Conservation (phyloP, 2,888 invertebrate genomes). For the Agonum fuliginosum region DNA sequence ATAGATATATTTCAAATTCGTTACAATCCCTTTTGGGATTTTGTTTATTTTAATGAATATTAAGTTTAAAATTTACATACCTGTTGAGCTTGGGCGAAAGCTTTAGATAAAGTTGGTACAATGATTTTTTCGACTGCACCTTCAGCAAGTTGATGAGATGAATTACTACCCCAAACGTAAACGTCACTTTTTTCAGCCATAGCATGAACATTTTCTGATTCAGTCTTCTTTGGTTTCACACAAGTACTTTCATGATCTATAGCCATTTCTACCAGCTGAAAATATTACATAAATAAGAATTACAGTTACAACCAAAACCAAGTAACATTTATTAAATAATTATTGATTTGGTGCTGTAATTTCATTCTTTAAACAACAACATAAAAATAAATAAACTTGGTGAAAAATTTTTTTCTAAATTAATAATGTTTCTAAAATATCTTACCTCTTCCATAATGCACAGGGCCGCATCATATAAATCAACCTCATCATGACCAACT, state of each 20-base stretch:
- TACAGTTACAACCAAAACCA: too few relatives aligned
- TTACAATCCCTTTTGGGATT: too few relatives aligned
- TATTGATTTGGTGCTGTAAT: too few relatives aligned
- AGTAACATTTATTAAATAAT: too few relatives aligned
- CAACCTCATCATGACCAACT: slow-evolving; percentile 64
- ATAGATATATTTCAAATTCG: too few relatives aligned
- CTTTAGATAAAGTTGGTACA: slow-evolving; percentile 75
- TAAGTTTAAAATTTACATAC: slow-evolving; percentile 69
- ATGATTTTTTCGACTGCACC: slow-evolving; percentile 78
- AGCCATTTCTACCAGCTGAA: slow-evolving; percentile 71
- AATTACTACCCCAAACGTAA: slow-evolving; percentile 81
- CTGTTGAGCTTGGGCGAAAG: slow-evolving; percentile 77
- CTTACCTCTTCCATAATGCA: slow-evolving; percentile 74
- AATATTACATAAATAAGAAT: slow-evolving; percentile 34
- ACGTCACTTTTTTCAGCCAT: slow-evolving; percentile 73
- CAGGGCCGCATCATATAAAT: slow-evolving; percentile 75
- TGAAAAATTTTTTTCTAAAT: not conserved
- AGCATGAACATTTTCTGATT: slow-evolving; percentile 26
- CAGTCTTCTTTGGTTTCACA: slow-evolving; percentile 52
- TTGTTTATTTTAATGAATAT: not conserved
- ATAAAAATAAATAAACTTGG: too few relatives aligned
- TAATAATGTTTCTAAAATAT: not conserved
- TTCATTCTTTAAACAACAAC: too few relatives aligned
- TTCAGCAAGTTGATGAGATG: slow-evolving; percentile 79
- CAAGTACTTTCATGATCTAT: slow-evolving; percentile 70